Evolutionary conservation across 2,797 vertebrate species (phyloP).

Genomic region (Hyperoplus immaculatus): DNA sequence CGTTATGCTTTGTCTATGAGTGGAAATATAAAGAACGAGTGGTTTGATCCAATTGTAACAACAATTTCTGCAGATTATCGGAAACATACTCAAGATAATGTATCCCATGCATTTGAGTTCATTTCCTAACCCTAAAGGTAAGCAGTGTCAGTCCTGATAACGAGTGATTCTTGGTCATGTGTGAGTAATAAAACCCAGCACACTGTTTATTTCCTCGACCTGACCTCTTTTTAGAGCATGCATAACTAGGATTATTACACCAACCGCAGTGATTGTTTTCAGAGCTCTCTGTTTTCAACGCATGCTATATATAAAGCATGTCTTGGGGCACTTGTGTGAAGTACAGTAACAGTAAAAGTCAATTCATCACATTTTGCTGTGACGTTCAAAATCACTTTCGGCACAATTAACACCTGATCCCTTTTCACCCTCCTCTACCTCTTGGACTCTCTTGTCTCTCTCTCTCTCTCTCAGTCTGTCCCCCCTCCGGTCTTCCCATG

Average conservation of each 20-base stretch:
- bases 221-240: slow-evolving; percentile 61
- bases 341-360: slow-evolving; percentile 35
- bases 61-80: not conserved
- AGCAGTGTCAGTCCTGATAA: slow-evolving; percentile 46
- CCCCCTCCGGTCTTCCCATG: slow-evolving; percentile 62
- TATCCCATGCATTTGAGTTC: slow-evolving; percentile 2
- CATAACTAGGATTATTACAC: slow-evolving; percentile 60
- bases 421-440: not conserved
- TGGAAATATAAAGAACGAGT: not conserved
- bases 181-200: slow-evolving; percentile 68
- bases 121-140: slow-evolving; percentile 14
- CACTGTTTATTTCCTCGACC: slow-evolving; percentile 68
- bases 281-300: slow-evolving; percentile 46
- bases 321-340: not conserved
- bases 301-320: slow-evolving; percentile 32
- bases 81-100: not conserved
- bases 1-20: not conserved
- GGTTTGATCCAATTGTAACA: not conserved
- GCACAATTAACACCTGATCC: slow-evolving; percentile 39
- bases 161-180: slow-evolving; percentile 66
- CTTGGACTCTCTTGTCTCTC: slow-evolving; percentile 8
- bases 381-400: slow-evolving; percentile 33
- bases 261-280: slow-evolving; percentile 55
- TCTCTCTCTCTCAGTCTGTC: slow-evolving; percentile 17
- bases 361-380: slow-evolving; percentile 36